Percentiles rank a stretch among this genome's conserved stretches.
Conservation (phyloP, 2,888 invertebrate species). For the Candidula unifasciata region DNA sequence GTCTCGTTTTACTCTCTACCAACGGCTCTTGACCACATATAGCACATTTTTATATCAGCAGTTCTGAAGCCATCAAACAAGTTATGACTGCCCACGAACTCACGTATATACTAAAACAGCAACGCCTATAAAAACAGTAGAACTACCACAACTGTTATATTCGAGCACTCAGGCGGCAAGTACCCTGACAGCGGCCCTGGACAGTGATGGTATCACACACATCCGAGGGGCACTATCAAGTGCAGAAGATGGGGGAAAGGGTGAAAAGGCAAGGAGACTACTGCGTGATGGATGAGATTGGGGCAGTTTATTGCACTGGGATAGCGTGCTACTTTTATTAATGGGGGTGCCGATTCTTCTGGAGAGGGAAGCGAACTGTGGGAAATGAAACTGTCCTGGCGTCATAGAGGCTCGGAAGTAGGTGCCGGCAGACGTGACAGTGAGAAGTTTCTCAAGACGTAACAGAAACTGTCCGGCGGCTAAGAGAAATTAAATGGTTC, state of each 20-base stretch:
- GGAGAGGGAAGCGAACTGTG: not conserved
- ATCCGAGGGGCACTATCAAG: not conserved
- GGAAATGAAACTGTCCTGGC: slow-evolving; percentile 35
- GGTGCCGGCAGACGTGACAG: not conserved
- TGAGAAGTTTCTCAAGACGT: not conserved
- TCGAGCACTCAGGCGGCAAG: not conserved
- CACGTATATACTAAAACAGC: not conserved
- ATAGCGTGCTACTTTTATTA: slow-evolving; percentile 18
- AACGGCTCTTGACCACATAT: too few relatives aligned
- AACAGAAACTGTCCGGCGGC: not conserved
- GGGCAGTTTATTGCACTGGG: slow-evolving; percentile 4
- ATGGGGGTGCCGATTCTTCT: slow-evolving; percentile 5
- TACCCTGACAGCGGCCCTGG: not conserved
- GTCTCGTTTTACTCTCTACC: too few relatives aligned
- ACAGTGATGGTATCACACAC: not conserved
- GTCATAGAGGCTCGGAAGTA: not conserved
- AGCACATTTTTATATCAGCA: too few relatives aligned
- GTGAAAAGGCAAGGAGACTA: not conserved
- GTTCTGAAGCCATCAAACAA: too few relatives aligned
- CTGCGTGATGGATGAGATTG: slow-evolving; percentile 30
- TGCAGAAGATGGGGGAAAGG: not conserved
- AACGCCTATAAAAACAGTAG: not conserved
- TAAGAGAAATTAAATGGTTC: not conserved
- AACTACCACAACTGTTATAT: not conserved
- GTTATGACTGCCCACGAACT: too few relatives aligned